Conservation (phyloP, 2,113 vertebrate genomes). For the Himantopus leucocephalus region DNA sequence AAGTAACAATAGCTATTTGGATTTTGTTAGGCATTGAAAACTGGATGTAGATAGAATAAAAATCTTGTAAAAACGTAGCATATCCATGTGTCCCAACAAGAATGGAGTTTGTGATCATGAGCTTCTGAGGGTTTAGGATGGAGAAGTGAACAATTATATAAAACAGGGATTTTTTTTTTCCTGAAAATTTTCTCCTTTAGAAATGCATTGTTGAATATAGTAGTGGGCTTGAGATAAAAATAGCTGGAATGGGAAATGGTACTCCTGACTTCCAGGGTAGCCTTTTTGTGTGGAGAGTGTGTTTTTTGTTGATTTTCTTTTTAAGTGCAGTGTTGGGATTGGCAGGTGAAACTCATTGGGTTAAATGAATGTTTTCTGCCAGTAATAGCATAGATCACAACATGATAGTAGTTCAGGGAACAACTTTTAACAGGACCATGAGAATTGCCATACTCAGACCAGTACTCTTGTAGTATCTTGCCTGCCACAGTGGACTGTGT, state of each 20-base stretch:
- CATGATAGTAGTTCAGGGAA: neutral
- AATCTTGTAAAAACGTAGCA: neutral
- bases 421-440: neutral
- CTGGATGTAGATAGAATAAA: neutral
- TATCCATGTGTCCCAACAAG: neutral
- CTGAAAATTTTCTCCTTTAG: neutral
- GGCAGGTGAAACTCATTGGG: neutral
- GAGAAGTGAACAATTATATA: neutral
- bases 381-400: neutral
- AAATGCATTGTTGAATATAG: neutral
- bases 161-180: neutral
- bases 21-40: neutral
- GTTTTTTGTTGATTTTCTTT: neutral
- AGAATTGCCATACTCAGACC: neutral
- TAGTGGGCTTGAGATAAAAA: neutral
- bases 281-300: neutral
- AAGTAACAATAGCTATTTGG: neutral
- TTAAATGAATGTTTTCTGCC: constrained; percentile 7
- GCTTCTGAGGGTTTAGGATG: neutral
- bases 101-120: neutral
- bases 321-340: neutral
- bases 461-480: neutral
- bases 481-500: neutral
- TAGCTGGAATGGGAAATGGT: neutral
- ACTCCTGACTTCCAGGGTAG: neutral